Conservation (phyloP, 1,140 invertebrate genomes). For the Pomacea maculata region DNA sequence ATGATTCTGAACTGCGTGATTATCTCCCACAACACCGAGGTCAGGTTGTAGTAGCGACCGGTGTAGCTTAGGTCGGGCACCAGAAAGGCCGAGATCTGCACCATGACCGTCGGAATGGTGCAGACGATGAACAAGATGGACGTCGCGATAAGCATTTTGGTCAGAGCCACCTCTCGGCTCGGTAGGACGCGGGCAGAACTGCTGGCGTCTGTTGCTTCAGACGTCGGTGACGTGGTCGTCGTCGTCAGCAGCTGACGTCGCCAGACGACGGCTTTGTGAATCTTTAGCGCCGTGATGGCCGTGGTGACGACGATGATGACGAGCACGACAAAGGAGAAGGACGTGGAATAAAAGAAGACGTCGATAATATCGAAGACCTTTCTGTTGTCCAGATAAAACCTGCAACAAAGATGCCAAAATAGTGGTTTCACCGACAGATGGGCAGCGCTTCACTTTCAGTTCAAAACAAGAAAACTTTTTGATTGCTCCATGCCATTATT, state of each 20-base stretch:
- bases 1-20: constrained; percentile 3
- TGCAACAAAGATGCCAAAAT: no score
- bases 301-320: neutral
- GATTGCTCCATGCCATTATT: no score
- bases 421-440: no score
- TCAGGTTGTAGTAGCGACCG: constrained; percentile 1
- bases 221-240: neutral
- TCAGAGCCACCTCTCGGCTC: neutral
- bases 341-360: no score
- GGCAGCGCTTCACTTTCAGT: no score
- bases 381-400: no score
- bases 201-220: neutral
- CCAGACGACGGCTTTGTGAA: neutral
- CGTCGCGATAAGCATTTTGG: constrained; percentile 1
- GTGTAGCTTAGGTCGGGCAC: neutral
- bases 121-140: constrained; percentile 2
- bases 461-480: no score
- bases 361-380: no score
- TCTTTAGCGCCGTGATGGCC: neutral
- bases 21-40: neutral
- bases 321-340: neutral
- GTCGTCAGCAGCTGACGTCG: neutral
- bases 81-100: neutral
- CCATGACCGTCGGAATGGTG: neutral
- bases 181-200: neutral